A percentile compares a stretch with the other conserved stretches of the same genome.
Evolutionary conservation across 1,140 invertebrate genomes (phyloP).

Genomic region (Bemisia tabaci): DNA sequence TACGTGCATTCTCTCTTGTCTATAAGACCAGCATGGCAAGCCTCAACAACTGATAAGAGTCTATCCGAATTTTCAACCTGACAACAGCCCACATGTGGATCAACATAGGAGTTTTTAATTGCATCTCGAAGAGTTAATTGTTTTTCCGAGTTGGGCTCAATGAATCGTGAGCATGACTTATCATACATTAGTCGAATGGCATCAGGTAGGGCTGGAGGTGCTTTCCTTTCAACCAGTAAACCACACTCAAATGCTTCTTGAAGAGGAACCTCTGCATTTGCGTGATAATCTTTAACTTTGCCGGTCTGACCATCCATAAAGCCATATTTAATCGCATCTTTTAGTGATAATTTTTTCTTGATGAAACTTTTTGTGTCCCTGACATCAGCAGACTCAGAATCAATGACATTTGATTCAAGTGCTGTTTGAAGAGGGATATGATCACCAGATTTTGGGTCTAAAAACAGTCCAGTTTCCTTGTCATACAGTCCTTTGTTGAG

Average conservation of each 20-base stretch:
- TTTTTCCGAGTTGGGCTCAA: slow-evolving; percentile 57
- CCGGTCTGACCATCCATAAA: slow-evolving; percentile 60
- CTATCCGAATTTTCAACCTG: slow-evolving; percentile 55
- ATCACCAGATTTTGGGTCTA: slow-evolving; percentile 61
- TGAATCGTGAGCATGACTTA: slow-evolving; percentile 62
- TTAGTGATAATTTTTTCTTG: slow-evolving; percentile 56
- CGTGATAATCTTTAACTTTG: slow-evolving; percentile 49
- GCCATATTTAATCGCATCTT: slow-evolving; percentile 57
- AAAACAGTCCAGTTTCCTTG: slow-evolving; percentile 53
- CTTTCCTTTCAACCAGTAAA: slow-evolving; percentile 62
- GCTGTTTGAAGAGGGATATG: slow-evolving; percentile 60
- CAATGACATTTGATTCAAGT: slow-evolving; percentile 56
- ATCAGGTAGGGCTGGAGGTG: slow-evolving; percentile 68
- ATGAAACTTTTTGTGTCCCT: slow-evolving; percentile 62
- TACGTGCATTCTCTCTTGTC: slow-evolving; percentile 66
- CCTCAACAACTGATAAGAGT: slow-evolving; percentile 56
- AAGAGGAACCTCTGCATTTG: slow-evolving; percentile 52
- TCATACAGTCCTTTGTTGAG: slow-evolving; percentile 70
- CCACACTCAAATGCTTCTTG: slow-evolving; percentile 66
- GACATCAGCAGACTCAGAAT: slow-evolving; percentile 68
- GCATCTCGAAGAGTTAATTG: slow-evolving; percentile 71
- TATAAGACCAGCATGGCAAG: slow-evolving; percentile 66
- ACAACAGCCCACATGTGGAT: slow-evolving; percentile 63
- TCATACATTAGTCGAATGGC: slow-evolving; percentile 76
- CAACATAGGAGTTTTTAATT: slow-evolving; percentile 61